Conservation (phyloP, 64 coral and sea anemone species). For the Cladopsammia gracilis region DNA sequence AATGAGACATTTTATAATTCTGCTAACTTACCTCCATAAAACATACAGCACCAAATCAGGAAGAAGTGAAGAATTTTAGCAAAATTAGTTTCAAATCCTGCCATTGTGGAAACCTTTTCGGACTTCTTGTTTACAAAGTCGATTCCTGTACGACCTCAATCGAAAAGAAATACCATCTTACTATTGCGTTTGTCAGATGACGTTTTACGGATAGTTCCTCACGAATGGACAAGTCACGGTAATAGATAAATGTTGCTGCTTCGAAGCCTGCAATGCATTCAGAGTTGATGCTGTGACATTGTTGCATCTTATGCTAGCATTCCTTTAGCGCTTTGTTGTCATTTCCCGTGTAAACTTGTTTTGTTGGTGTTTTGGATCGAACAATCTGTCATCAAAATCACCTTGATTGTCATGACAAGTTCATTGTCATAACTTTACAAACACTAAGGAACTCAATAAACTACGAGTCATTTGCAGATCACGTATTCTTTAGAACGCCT, state of each 20-base stretch:
- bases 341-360: background rate
- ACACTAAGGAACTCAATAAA: background rate
- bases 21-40: constrained; percentile 2
- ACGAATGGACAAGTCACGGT: background rate
- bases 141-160: too few relatives aligned
- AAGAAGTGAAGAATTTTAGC: background rate
- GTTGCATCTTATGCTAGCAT: constrained; percentile 1
- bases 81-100: background rate
- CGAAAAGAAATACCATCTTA: too few relatives aligned
- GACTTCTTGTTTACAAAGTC: background rate
- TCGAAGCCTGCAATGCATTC: background rate
- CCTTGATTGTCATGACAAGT: background rate
- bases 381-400: background rate
- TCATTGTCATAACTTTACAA: background rate
- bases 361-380: background rate
- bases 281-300: background rate
- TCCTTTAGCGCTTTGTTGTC: constrained; percentile 53
- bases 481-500: too few relatives aligned
- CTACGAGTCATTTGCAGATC: too few relatives aligned
- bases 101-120: background rate
- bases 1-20: too few relatives aligned
- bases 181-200: too few relatives aligned
- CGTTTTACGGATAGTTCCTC: background rate
- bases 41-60: background rate
- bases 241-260: background rate